phyloP scores from a whole-genome alignment of 2,888 invertebrate species.

The Himalopsyche kuldschensis region DNA sequence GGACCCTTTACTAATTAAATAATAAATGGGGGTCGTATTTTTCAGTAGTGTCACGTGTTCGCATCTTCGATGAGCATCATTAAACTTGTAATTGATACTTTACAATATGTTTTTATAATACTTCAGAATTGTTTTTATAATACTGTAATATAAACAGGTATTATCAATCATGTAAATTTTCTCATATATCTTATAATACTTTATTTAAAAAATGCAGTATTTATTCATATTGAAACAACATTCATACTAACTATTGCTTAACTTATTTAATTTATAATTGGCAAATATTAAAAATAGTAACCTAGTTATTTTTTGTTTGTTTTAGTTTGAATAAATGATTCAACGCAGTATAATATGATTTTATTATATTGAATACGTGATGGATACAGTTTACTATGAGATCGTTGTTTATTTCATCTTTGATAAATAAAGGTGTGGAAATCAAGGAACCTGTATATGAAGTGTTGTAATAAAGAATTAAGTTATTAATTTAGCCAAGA shows the following conservation, averaged over 20 bases:
- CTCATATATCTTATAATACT: too few relatives aligned
- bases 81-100: too few relatives aligned
- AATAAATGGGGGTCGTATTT: too few relatives aligned
- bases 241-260: not conserved
- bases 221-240: too few relatives aligned
- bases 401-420: not conserved
- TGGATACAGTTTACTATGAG: not conserved
- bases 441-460: not conserved
- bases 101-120: too few relatives aligned
- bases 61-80: too few relatives aligned
- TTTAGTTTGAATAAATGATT: not conserved
- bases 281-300: not conserved
- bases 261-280: not conserved
- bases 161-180: too few relatives aligned
- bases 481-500: slow-evolving; percentile 12
- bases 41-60: too few relatives aligned
- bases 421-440: not conserved
- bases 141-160: too few relatives aligned
- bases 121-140: too few relatives aligned
- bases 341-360: not conserved
- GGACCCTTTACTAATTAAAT: too few relatives aligned
- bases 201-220: too few relatives aligned
- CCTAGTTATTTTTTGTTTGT: not conserved
- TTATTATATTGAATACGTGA: not conserved
- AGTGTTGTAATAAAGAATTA: slow-evolving; percentile 7